These are phyloP conservation scores for Lordiphosa andalusiaca DNA, from an alignment of 2,888 invertebrate species.

Conservation along the genomic window DNA sequence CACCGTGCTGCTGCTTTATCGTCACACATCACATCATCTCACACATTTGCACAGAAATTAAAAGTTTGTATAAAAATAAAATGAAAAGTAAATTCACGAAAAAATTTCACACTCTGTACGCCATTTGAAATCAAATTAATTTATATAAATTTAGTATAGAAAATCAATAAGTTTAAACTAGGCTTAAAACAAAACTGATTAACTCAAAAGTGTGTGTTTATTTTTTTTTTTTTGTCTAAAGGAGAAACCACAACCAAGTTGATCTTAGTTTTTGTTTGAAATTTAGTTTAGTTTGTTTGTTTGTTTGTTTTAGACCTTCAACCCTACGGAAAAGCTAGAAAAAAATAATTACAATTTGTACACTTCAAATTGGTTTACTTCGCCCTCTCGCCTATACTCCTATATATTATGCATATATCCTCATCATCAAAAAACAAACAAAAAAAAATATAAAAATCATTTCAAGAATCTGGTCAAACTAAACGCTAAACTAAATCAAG, in stretches of 20 bases:
- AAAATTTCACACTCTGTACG: slow-evolving; percentile 66
- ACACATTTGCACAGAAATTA: slow-evolving; percentile 30
- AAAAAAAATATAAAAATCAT: slow-evolving; percentile 7
- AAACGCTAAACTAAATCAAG: slow-evolving; percentile 47
- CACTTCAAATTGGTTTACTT: slow-evolving; percentile 26
- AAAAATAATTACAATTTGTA: slow-evolving; percentile 55
- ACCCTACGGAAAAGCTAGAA: slow-evolving; percentile 59
- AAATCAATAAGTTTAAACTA: slow-evolving; percentile 20
- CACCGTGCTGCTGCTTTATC: neutral
- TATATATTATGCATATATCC: neutral
- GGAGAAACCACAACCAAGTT: slow-evolving; percentile 81
- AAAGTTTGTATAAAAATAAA: no score
- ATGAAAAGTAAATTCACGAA: slow-evolving; percentile 68
- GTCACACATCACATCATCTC: slow-evolving; percentile 17
- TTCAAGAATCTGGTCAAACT: slow-evolving; percentile 4
- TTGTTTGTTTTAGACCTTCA: slow-evolving; percentile 39
- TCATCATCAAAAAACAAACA: slow-evolving; percentile 20
- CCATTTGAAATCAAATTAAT: slow-evolving; percentile 26
- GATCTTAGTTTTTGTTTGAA: slow-evolving; percentile 14
- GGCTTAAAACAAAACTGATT: slow-evolving; percentile 21
- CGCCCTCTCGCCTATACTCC: neutral
- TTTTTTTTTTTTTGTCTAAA: slow-evolving; percentile 43
- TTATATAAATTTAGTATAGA: slow-evolving; percentile 27
- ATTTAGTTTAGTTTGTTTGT: slow-evolving; percentile 22
- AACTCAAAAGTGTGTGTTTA: slow-evolving; percentile 20